Percentiles rank a stretch among this genome's conserved stretches.
Evolutionary conservation across 2,888 invertebrate genomes (phyloP).

Genomic region (Malthinus seriepunctatus): DNA sequence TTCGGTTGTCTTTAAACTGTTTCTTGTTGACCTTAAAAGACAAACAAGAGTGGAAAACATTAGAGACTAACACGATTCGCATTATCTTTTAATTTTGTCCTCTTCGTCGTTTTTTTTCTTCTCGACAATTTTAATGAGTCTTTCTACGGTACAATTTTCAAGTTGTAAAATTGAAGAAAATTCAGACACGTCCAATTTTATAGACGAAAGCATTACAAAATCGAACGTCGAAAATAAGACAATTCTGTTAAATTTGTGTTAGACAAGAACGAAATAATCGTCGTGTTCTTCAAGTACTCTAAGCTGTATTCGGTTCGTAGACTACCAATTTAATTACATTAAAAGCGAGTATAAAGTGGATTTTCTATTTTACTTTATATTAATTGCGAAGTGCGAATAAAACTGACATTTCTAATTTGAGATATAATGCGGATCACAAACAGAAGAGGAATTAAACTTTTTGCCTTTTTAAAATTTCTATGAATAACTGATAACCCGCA

Average conservation of each 20-base stretch:
- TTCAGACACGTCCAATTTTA: too few relatives aligned
- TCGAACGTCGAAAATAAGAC: too few relatives aligned
- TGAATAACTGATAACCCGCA: constrained; percentile 26
- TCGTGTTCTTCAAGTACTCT: not conserved
- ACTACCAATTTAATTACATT: constrained; percentile 37
- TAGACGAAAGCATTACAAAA: too few relatives aligned
- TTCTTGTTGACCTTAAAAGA: constrained; percentile 12
- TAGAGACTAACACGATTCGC: constrained; percentile 12
- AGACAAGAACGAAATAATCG: constrained; percentile 3
- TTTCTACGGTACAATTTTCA: not conserved
- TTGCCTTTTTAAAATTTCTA: constrained; percentile 11
- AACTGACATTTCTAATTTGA: not conserved
- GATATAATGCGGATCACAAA: too few relatives aligned
- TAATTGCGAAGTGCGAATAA: constrained; percentile 29
- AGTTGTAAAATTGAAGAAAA: too few relatives aligned
- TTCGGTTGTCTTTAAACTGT: not conserved
- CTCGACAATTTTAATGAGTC: not conserved
- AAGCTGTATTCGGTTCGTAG: constrained; percentile 21
- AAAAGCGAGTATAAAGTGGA: constrained; percentile 28
- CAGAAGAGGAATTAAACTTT: not conserved
- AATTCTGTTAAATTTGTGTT: not conserved
- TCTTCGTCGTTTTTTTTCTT: not conserved
- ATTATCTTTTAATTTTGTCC: constrained; percentile 18
- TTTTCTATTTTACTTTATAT: constrained; percentile 32
- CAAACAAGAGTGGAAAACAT: constrained; percentile 22